These are phyloP conservation scores for Aphidoletes aphidimyza DNA, from an alignment of 2,888 invertebrate genomes.

Conservation along the genomic window DNA sequence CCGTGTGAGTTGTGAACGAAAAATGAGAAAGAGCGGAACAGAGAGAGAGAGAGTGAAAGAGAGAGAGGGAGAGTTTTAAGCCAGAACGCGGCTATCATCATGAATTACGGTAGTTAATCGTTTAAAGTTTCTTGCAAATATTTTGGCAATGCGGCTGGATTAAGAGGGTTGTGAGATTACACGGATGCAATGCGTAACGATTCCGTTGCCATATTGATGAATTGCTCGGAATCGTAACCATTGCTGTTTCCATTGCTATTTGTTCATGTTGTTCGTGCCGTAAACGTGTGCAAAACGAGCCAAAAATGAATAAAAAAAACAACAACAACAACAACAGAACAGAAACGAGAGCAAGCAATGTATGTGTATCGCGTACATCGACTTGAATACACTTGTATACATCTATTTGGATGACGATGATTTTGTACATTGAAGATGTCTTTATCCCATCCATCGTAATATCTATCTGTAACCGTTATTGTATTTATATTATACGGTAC, in stretches of 20 bases:
- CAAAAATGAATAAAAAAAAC: too few species aligned
- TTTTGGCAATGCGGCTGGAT: slow-evolving; percentile 25
- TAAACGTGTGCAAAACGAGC: not conserved
- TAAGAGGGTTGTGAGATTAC: slow-evolving; percentile 7
- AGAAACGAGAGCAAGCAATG: not conserved
- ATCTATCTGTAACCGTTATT: slow-evolving; percentile 32
- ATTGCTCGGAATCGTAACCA: too few species aligned
- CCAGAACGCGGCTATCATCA: slow-evolving; percentile 35
- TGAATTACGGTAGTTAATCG: slow-evolving; percentile 49
- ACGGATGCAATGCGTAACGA: slow-evolving; percentile 43
- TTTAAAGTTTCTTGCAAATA: slow-evolving; percentile 16
- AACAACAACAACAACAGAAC: too few species aligned
- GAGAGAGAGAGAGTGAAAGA: not conserved
- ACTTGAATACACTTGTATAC: not conserved
- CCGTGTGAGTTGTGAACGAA: too few species aligned
- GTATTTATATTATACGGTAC: slow-evolving; percentile 20
- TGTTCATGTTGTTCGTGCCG: not conserved
- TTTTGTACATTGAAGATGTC: slow-evolving; percentile 49
- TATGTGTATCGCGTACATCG: not conserved
- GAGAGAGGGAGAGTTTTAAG: not conserved
- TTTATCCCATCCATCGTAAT: slow-evolving; percentile 33
- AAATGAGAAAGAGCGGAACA: not conserved
- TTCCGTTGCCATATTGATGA: slow-evolving; percentile 29
- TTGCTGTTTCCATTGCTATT: not conserved
- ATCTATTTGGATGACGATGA: slow-evolving; percentile 12